Evolutionary conservation across 2,797 vertebrate species (phyloP), one percentile per base, ranked within the genome.

Genomic region (Rhinophrynus dorsalis): DNA sequence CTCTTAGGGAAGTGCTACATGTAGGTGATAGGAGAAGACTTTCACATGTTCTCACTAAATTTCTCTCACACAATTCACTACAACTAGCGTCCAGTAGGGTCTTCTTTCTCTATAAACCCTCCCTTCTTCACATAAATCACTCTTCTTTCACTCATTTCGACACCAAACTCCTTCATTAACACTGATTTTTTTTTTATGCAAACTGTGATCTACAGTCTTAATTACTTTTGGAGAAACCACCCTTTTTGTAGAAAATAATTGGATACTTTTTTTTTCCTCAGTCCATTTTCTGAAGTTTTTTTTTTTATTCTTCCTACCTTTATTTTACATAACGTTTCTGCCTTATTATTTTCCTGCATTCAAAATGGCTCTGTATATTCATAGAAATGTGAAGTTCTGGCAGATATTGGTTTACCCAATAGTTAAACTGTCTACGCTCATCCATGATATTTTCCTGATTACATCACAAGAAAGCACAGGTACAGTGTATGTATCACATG

Each of bases 381-480:
- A 2, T 2, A 18, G 11, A 3, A 2, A 17, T 38, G 1, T 40
- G 7, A 29, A 3, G 0, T 35, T 58, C 20, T 68, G 65, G 55
- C 44, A 58, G 21, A 48, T 48, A 2, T 10, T 68, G 20, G 42
- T n/a, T 1, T 38, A 48, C 17, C 32, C 54, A 3, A 21, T 58
- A 9, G 23, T 29, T 13, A 50, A 13, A 33, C 15, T 68, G 1
- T 48, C 42, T 29, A 2, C 55, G 2, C 3, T 68, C 17, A n/a
- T 68, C 15, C 50, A 29, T 24, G 30, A 58, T 5, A 35, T 58
- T 35, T 7, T 67, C 65, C 11, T 67, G 11, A 23, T 44, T 12
- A 21, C 65, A 6, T 37, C 65, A n/a, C 8, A 21, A 37, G 29
- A 51, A 8, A 18, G 5, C 11, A 29, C 32, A 68, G 65, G 65